Conservation (phyloP, 2,113 vertebrate genomes). For the Rhinoderma darwinii region DNA sequence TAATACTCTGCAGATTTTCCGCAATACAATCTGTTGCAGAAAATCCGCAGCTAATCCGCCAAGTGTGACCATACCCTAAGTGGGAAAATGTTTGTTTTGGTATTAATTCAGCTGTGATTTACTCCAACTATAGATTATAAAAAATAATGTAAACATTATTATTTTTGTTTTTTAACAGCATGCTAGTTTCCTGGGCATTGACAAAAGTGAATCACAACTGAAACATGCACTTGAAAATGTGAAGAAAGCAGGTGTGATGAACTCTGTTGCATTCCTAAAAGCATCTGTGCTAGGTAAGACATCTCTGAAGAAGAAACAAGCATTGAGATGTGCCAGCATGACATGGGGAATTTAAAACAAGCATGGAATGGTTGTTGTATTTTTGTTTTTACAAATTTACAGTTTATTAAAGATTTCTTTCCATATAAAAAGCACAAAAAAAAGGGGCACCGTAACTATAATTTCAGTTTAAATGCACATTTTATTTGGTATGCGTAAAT, state of each 20-base stretch:
- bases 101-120: not conserved
- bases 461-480: no score
- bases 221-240: constrained; percentile 79
- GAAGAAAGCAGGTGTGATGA: constrained; percentile 72
- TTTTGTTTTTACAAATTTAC: no score
- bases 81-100: not conserved
- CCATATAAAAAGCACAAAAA: no score
- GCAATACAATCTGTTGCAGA: no score
- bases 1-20: no score
- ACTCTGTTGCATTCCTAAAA: constrained; percentile 79
- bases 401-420: no score
- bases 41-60: no score
- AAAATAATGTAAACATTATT: constrained; percentile 24
- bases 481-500: no score
- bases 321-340: not conserved
- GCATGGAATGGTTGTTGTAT: no score
- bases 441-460: no score
- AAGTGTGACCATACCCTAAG: no score
- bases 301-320: not conserved
- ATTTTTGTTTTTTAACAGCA: constrained; percentile 69
- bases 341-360: no score
- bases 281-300: constrained; percentile 81
- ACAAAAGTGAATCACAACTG: constrained; percentile 82
- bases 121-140: not conserved
- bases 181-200: constrained; percentile 80